Base-by-base conservation (phyloP, 2,113 vertebrate species). In the Istiophorus platypterus region DNA sequence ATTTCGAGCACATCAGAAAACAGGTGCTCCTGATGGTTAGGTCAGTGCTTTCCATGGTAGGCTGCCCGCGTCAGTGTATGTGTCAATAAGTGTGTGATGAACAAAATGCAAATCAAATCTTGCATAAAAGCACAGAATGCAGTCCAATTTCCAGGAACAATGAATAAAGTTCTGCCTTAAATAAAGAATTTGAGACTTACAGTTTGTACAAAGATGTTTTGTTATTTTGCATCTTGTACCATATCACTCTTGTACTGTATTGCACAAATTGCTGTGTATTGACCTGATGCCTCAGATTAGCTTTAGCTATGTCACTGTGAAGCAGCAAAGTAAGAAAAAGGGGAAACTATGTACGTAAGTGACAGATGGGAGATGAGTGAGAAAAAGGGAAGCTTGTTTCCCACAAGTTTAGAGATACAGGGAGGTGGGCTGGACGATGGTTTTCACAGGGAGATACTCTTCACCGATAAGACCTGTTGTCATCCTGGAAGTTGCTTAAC, bases 221-320 rank as follows among this genome's bases (percentile, higher is more conserved):
- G 15, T 13, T 17, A 15, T 47, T 6, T 49, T 77, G 87, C 39
- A 31, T 9, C 22, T 47, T 20, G 27, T 31, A 13, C 13, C 59
- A 65, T 67, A 59, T 57, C 27, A 17, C 69, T 58, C 26, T 20
- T 59, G 42, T 34, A 17, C 18, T 24, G 39, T 39, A 26, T 26
- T 31, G 22, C 47, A 41, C 51, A 34, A 34, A 34, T 73, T 70
- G 24, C 15, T 22, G 47, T 75, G 61, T 76, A 29, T 57, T 59
- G 24, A 65, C 34, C 26, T 34, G 41, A 62, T 62, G 49, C 41
- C 59, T 80, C 22, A 70, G 73, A 91, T 76, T 78, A 73, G 58
- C 52, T 81, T 20, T 39, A 74, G 83, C 75, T 47, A 61, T 81
- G 91, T 93, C 92, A 93, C 88, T 24, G 14, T 94, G 92, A 95